phyloP scores from a whole-genome alignment of 2,113 vertebrate species.

The Percina caprodes region DNA sequence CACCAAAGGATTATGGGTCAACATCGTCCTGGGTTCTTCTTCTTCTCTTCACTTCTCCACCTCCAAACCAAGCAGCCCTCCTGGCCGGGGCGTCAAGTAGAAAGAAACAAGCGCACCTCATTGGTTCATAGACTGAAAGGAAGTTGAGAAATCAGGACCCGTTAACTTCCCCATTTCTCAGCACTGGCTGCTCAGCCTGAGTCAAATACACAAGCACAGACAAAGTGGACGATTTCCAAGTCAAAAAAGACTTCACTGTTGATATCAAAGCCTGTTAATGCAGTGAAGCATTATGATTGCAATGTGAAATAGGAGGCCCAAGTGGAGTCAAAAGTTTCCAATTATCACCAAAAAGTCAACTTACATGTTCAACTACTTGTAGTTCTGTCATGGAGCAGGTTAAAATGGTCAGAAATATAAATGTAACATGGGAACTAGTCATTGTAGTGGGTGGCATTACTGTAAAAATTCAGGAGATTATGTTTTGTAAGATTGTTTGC shows the following conservation, averaged over 20 bases:
- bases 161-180: not conserved
- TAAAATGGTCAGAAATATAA: not conserved
- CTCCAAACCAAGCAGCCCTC: constrained; percentile 43
- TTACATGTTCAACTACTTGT: not conserved
- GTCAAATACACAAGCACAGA: not conserved
- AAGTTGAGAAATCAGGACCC: not conserved
- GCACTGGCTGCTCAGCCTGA: not conserved
- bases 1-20: constrained; percentile 48
- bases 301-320: not conserved
- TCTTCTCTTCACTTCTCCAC: not conserved
- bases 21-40: constrained; percentile 37
- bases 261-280: not conserved
- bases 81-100: constrained; percentile 64
- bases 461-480: not conserved
- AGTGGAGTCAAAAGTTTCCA: not conserved
- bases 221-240: not conserved
- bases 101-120: not conserved
- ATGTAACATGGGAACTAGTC: not conserved
- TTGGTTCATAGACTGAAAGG: constrained; percentile 11
- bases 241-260: not conserved
- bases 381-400: not conserved
- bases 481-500: not conserved
- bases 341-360: not conserved
- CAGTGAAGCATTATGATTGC: not conserved
- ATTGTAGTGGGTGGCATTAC: not conserved